phyloP scores from a whole-genome alignment of 2,797 vertebrate genomes.

The Enteromius trimaculatus region DNA sequence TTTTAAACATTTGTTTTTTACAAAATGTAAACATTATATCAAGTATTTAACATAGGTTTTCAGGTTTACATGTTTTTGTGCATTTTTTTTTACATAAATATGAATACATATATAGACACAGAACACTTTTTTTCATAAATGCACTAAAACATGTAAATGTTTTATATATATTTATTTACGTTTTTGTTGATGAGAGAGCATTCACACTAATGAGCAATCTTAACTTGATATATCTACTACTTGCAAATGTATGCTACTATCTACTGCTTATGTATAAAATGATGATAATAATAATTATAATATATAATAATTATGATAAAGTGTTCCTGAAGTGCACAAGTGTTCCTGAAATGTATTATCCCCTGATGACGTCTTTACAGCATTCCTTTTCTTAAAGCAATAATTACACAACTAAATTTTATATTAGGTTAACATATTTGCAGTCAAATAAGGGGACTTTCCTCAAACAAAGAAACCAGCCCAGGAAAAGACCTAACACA shows the following conservation, averaged over 20 bases:
- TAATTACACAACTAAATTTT: neutral
- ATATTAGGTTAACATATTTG: neutral
- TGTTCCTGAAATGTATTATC: neutral
- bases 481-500: neutral
- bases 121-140: too few relatives aligned
- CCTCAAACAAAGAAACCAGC: neutral
- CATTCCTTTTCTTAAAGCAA: slow-evolving; percentile 11
- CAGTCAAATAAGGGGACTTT: slow-evolving; percentile 15
- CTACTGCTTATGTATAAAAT: too few relatives aligned
- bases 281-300: too few relatives aligned
- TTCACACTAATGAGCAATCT: neutral
- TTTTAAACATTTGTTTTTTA: neutral
- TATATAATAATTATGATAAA: neutral
- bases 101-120: neutral
- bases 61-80: neutral
- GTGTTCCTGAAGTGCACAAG: neutral
- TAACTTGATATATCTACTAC: neutral
- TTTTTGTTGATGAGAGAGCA: neutral
- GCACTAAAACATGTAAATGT: too few relatives aligned
- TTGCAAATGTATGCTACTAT: too few relatives aligned
- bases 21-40: neutral
- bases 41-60: neutral
- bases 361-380: neutral
- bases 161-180: too few relatives aligned
- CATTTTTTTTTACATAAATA: neutral